Base-by-base conservation (phyloP, 2,113 vertebrate genomes). In the Tetrao urogallus region DNA sequence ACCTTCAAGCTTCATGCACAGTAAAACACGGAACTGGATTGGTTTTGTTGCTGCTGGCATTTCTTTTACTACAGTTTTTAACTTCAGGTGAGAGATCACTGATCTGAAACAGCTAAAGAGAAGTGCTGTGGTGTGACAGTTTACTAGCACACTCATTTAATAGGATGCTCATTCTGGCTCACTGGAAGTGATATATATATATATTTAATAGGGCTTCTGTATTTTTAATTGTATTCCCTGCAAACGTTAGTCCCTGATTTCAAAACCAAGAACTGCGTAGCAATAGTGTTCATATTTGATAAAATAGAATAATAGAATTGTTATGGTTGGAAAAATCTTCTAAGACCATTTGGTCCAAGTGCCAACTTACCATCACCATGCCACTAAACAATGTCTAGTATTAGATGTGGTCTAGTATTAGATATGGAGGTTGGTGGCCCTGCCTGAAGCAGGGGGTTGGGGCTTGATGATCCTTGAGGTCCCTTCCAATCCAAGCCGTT, bases 71-170 rank as follows among this genome's bases (percentile, higher is more conserved):
- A 43, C 32, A 48, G 42, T 42, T 90, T 92, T 75, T 82, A 17
- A 58, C 40, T 94, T 82, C 36, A 54, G 58, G 85, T 42, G 27
- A 58, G 54, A 74, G 58, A n/a, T 87, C 69, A 66, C 28, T 87
- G 71, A 24, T 82, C 58, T 88, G 75, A 56, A 91, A 57, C 50
- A 56, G 28, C 30, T 86, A 42, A 63, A 24, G 42, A 77, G 57
- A 0, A 0, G 7, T 63, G 25, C 67, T 40, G 45, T 15, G 4
- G n/a, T 11, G 32, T 73, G 42, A 74, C 19, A 52, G 34, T 52
- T 84, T 79, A 19, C 64, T 28, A 38, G 17, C 18, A 28, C 0
- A 4, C 3, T 90, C 0, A 0, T 0, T 0, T 54, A 54, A 87
- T 5, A 56, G 17, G 2, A 3, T 66, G 18, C 4, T 28, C 0